These are phyloP conservation scores for Anarrhichthys ocellatus DNA, from an alignment of 2,113 vertebrate species.

Conservation along the genomic window DNA sequence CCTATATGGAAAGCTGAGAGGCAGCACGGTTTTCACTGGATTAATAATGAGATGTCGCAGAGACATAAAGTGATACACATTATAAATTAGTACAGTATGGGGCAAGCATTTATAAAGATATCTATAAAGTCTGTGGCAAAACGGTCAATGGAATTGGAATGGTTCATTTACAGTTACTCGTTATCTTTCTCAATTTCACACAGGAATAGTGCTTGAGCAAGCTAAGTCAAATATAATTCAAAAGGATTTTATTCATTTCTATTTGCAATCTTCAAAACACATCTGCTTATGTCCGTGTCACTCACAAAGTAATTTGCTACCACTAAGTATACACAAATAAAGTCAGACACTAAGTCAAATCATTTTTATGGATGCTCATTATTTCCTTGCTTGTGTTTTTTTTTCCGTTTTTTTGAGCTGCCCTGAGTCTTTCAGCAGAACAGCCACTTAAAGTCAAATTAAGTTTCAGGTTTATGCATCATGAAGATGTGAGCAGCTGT, in stretches of 20 bases:
- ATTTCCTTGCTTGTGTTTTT: conserved; percentile 11
- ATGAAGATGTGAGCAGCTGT: background rate
- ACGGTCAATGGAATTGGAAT: conserved; percentile 26
- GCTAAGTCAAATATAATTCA: conserved; percentile 18
- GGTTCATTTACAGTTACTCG: conserved; percentile 30
- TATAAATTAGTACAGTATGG: conserved; percentile 15
- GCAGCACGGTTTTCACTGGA: conserved; percentile 15
- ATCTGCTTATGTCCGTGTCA: background rate
- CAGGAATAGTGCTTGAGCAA: background rate
- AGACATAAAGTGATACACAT: conserved; percentile 18
- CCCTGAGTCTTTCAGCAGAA: background rate
- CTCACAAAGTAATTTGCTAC: background rate
- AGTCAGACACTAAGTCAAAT: conserved; percentile 15
- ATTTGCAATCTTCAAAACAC: background rate
- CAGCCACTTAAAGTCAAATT: background rate
- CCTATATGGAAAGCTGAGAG: conserved; percentile 1
- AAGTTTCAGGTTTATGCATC: conserved; percentile 1
- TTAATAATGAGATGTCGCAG: conserved; percentile 26
- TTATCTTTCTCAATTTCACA: conserved; percentile 21
- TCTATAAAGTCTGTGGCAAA: conserved; percentile 15
- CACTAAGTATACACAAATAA: conserved; percentile 1
- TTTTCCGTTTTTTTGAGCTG: background rate
- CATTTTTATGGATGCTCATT: background rate
- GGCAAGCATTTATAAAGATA: conserved; percentile 12
- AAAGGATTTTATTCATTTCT: conserved; percentile 15